Evolutionary conservation across 2,888 invertebrate species (phyloP).

Genomic region (Liposcelis brunnea): DNA sequence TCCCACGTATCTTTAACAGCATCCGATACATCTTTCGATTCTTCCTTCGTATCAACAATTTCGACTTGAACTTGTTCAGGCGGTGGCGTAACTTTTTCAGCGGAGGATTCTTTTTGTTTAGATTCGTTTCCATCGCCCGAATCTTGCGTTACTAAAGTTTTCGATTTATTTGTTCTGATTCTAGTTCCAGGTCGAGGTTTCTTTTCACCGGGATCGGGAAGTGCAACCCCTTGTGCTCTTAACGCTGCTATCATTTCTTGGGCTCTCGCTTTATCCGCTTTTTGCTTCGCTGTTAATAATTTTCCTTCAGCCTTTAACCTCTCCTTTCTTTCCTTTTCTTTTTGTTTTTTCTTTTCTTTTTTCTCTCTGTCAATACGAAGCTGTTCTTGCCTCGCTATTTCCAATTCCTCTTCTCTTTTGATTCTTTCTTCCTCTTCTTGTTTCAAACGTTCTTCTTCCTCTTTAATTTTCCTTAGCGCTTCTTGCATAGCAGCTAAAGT

Average conservation of each 20-base stretch:
- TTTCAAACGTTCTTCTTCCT: slow-evolving; percentile 64
- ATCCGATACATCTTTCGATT: slow-evolving; percentile 24
- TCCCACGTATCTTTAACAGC: slow-evolving; percentile 77
- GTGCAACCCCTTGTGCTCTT: slow-evolving; percentile 72
- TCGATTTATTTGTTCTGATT: background rate
- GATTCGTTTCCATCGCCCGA: too few species aligned
- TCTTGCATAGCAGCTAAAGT: slow-evolving; percentile 85
- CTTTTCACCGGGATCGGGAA: slow-evolving; percentile 51
- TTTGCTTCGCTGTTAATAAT: slow-evolving; percentile 81
- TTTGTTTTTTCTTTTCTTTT: slow-evolving; percentile 75
- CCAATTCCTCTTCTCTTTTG: slow-evolving; percentile 53
- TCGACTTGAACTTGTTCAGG: slow-evolving; percentile 27
- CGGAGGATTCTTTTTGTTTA: background rate
- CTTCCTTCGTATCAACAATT: slow-evolving; percentile 31
- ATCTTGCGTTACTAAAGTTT: too few species aligned
- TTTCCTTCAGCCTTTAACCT: slow-evolving; percentile 93
- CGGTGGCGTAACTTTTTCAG: background rate
- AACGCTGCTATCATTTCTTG: slow-evolving; percentile 76
- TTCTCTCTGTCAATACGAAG: slow-evolving; percentile 66
- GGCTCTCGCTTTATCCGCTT: slow-evolving; percentile 73
- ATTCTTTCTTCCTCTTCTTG: slow-evolving; percentile 68
- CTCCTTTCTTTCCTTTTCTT: slow-evolving; percentile 84
- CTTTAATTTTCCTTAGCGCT: slow-evolving; percentile 68
- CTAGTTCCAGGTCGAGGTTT: slow-evolving; percentile 19
- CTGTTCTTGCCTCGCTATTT: slow-evolving; percentile 54